A percentile compares a stretch with the other conserved stretches of the same genome.
phyloP scores from a whole-genome alignment of 1,140 invertebrate species.

The Mercenaria mercenaria region DNA sequence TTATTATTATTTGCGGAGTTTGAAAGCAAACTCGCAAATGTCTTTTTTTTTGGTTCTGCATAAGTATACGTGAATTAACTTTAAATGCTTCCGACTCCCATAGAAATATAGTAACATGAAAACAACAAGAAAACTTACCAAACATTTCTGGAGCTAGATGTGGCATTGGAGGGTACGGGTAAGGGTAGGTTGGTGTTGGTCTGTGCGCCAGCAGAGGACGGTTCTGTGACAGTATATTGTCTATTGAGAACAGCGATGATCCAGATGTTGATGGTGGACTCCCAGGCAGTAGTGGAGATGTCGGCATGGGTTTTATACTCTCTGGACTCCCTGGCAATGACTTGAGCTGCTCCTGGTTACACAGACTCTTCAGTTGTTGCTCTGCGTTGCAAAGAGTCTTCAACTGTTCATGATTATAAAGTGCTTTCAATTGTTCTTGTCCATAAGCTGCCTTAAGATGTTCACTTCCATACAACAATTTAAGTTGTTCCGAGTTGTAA shows the following conservation, averaged over 20 bases:
- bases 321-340: slow-evolving; percentile 33
- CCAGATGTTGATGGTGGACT: slow-evolving; percentile 40
- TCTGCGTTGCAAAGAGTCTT: slow-evolving; percentile 57
- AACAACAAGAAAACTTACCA: slow-evolving; percentile 44
- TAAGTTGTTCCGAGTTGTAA: slow-evolving; percentile 61
- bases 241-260: slow-evolving; percentile 62
- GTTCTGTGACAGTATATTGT: slow-evolving; percentile 63
- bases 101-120: too few species aligned
- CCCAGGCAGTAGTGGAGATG: slow-evolving; percentile 42
- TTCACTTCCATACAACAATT: slow-evolving; percentile 59
- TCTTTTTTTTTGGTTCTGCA: too few species aligned
- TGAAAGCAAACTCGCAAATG: too few species aligned
- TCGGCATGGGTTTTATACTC: slow-evolving; percentile 41
- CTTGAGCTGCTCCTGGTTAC: slow-evolving; percentile 51
- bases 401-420: slow-evolving; percentile 62
- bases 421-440: slow-evolving; percentile 57
- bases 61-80: too few species aligned
- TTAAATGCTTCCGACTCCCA: too few species aligned
- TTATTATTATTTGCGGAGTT: too few species aligned
- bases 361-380: slow-evolving; percentile 39
- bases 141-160: slow-evolving; percentile 64
- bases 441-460: slow-evolving; percentile 55
- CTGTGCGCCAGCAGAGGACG: slow-evolving; percentile 61
- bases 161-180: slow-evolving; percentile 46
- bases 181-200: slow-evolving; percentile 63